Conservation (phyloP, 2,888 invertebrate genomes). For the Megaustenia siamemsis region DNA sequence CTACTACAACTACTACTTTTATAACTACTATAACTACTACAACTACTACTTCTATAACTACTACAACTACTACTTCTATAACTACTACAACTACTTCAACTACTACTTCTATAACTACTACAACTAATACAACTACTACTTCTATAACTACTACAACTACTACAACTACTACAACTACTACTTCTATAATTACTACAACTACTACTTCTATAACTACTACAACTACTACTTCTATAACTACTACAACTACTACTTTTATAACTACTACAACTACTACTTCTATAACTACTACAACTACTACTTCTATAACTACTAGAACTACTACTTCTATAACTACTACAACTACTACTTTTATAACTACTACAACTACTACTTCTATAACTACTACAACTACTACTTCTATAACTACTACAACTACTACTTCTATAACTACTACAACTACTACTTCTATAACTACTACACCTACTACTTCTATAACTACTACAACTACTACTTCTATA, state of each 20-base stretch:
- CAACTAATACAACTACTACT: background rate
- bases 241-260: background rate
- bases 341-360: background rate
- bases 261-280: background rate
- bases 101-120: background rate
- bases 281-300: background rate
- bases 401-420: constrained; percentile 19
- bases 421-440: background rate
- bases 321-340: background rate
- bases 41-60: background rate
- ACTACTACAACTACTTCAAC: background rate
- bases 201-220: background rate
- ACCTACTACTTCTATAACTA: background rate
- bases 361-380: constrained; percentile 26
- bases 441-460: background rate
- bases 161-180: background rate
- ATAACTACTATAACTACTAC: background rate
- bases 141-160: background rate
- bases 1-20: background rate
- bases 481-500: constrained; percentile 15
- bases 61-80: background rate
- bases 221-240: background rate
- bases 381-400: constrained; percentile 23
- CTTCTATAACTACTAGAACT: background rate
- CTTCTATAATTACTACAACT: background rate